phyloP scores from a whole-genome alignment of 2,797 vertebrate genomes.

The Aselliscus stoliczkanus region DNA sequence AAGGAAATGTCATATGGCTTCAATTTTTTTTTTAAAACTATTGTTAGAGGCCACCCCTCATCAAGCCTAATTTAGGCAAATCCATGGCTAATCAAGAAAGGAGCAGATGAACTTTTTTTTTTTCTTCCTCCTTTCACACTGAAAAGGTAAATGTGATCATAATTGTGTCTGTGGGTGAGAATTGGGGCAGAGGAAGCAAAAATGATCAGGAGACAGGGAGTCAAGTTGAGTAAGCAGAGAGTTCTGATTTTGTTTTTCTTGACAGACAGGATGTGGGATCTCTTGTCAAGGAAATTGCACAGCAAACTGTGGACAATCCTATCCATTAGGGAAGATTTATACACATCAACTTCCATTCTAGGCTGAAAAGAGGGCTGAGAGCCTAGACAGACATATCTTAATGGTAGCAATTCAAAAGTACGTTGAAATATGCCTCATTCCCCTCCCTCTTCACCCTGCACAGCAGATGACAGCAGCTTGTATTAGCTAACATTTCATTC shows the following conservation, averaged over 20 bases:
- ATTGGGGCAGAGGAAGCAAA: background rate
- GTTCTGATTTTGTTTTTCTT: constrained; percentile 35
- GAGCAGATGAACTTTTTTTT: background rate
- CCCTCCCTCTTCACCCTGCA: background rate
- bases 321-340: constrained; percentile 34
- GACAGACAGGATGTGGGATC: background rate
- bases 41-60: background rate
- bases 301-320: background rate
- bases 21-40: too few relatives aligned
- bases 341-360: background rate
- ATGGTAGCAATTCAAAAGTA: background rate
- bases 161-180: background rate
- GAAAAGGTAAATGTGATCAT: background rate
- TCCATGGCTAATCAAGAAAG: background rate
- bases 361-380: constrained; percentile 5
- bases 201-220: background rate
- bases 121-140: background rate
- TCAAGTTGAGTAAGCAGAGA: background rate
- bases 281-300: background rate
- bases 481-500: constrained; percentile 6
- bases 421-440: background rate
- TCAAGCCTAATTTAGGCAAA: background rate
- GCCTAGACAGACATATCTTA: background rate
- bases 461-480: background rate
- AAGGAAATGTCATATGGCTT: background rate